Conservation (phyloP, 2,888 invertebrate species). For the Augiades crinisus region DNA sequence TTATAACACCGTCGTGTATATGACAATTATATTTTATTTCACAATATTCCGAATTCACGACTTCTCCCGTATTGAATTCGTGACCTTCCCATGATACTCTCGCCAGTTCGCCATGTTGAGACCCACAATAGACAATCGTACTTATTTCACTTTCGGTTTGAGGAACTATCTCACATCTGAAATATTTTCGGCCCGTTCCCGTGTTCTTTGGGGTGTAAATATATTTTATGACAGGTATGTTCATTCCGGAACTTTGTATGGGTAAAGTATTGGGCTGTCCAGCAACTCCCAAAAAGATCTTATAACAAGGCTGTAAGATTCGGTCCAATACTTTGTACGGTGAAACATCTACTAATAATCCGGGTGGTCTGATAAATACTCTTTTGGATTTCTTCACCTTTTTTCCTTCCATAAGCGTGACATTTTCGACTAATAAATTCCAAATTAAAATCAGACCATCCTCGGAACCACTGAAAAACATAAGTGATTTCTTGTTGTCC, state of each 20-base stretch:
- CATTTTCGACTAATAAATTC: constrained; percentile 83
- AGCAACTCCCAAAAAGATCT: constrained; percentile 69
- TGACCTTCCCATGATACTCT: constrained; percentile 85
- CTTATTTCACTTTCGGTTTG: constrained; percentile 55
- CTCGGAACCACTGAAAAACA: constrained; percentile 84
- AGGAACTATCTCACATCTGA: constrained; percentile 51
- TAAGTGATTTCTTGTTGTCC: constrained; percentile 67
- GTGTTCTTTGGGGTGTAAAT: constrained; percentile 50
- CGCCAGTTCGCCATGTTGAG: constrained; percentile 68
- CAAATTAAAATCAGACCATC: constrained; percentile 87
- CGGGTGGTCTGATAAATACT: constrained; percentile 77
- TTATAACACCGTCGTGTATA: constrained; percentile 88
- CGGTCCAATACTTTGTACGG: constrained; percentile 82
- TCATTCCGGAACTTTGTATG: constrained; percentile 68
- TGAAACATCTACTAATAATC: constrained; percentile 82
- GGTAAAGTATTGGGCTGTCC: constrained; percentile 61
- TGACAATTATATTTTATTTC: constrained; percentile 66
- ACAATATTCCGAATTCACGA: constrained; percentile 82
- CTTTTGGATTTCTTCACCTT: constrained; percentile 70
- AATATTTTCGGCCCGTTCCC: constrained; percentile 66
- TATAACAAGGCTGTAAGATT: constrained; percentile 83
- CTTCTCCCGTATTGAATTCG: constrained; percentile 83
- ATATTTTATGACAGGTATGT: constrained; percentile 55
- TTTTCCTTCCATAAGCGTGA: constrained; percentile 52
- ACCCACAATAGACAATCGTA: constrained; percentile 56